These are phyloP conservation scores for Lymantria monacha DNA, from an alignment of 2,888 invertebrate species.

Conservation along the genomic window DNA sequence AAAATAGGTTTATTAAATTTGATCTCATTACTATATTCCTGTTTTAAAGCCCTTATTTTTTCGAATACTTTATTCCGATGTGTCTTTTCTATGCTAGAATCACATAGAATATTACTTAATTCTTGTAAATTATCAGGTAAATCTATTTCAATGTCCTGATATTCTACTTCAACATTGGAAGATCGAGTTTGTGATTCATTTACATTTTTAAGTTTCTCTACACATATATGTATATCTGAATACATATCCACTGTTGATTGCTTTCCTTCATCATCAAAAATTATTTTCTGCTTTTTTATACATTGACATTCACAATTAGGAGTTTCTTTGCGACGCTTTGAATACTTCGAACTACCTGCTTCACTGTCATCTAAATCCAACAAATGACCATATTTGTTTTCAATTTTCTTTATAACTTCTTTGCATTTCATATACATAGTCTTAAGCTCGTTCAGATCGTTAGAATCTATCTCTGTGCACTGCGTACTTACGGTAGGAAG, in stretches of 20 bases:
- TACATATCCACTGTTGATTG: slow-evolving; percentile 37
- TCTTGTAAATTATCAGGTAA: slow-evolving; percentile 53
- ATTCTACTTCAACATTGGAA: slow-evolving; percentile 48
- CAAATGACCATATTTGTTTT: slow-evolving; percentile 68
- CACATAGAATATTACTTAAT: slow-evolving; percentile 46
- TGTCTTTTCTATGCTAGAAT: slow-evolving; percentile 39
- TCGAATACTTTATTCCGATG: slow-evolving; percentile 54
- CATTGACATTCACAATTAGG: slow-evolving; percentile 49
- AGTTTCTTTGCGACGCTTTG: slow-evolving; percentile 15
- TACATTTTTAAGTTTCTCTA: slow-evolving; percentile 33
- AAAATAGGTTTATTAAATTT: slow-evolving; percentile 52
- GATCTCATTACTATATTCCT: slow-evolving; percentile 51
- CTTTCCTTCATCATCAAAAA: slow-evolving; percentile 67
- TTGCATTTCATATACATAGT: slow-evolving; percentile 62
- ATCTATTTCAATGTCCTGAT: slow-evolving; percentile 34
- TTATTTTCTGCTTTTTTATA: slow-evolving; percentile 54
- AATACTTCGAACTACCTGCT: slow-evolving; percentile 8
- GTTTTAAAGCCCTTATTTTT: slow-evolving; percentile 50
- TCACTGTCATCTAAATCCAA: slow-evolving; percentile 37
- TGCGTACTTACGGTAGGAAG: background rate
- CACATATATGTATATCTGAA: slow-evolving; percentile 54
- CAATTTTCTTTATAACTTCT: slow-evolving; percentile 59
- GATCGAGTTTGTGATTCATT: slow-evolving; percentile 9
- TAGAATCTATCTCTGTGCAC: slow-evolving; percentile 34
- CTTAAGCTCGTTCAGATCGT: slow-evolving; percentile 59